Percentiles rank a stretch among this genome's conserved stretches.
phyloP scores from a whole-genome alignment of 2,888 invertebrate species.

The Acanthosepion esculentum region DNA sequence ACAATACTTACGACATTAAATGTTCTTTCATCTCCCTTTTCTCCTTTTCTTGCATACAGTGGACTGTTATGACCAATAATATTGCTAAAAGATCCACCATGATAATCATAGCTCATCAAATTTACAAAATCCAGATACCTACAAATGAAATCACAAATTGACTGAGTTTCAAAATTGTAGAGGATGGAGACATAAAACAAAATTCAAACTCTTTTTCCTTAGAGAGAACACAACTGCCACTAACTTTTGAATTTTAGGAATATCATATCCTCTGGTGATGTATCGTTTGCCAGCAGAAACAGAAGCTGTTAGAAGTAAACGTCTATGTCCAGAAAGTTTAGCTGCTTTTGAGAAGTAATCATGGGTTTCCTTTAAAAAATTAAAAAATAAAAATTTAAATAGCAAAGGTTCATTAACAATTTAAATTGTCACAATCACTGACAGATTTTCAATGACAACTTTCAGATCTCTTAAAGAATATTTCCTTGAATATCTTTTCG shows the following conservation, averaged over 20 bases:
- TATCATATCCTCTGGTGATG: constrained; percentile 70
- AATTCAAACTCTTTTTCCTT: neutral
- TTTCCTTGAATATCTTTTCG: no score
- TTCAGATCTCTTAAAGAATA: no score
- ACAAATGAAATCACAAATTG: neutral
- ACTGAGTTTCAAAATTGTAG: neutral
- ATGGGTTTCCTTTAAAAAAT: constrained; percentile 62
- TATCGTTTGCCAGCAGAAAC: constrained; percentile 69
- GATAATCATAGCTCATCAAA: constrained; percentile 70
- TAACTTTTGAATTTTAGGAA: constrained; percentile 62
- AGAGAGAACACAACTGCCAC: neutral
- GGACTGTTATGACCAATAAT: constrained; percentile 70
- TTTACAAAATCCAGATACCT: constrained; percentile 66
- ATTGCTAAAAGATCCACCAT: constrained; percentile 69
- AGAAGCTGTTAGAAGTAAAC: constrained; percentile 70
- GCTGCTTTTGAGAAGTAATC: constrained; percentile 66
- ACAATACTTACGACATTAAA: constrained; percentile 54
- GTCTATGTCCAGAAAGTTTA: constrained; percentile 55
- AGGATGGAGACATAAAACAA: neutral
- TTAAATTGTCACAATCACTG: no score
- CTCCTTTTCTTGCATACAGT: constrained; percentile 57
- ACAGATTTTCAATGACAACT: no score
- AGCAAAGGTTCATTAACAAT: neutral
- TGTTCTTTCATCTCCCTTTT: constrained; percentile 52
- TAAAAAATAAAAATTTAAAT: neutral